Evolutionary conservation across 2,797 vertebrate genomes (phyloP), one percentile per base, ranked within the genome.

Genomic region (Odontamblyopus rebecca): DNA sequence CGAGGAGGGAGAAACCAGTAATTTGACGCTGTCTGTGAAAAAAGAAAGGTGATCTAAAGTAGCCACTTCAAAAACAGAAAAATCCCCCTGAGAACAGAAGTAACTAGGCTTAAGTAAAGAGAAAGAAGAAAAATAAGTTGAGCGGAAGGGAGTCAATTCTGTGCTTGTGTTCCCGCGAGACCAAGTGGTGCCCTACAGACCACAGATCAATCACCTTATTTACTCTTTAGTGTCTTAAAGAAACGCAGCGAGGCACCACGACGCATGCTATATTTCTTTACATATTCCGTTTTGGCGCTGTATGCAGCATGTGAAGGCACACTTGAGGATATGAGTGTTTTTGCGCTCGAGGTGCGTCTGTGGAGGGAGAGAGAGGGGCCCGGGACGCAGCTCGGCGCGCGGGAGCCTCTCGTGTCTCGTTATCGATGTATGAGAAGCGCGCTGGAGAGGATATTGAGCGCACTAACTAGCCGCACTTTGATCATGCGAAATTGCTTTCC

Each of bases 381-480:
- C 73, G 71, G 88, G 73, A 80, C 19, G 79, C 79, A 79, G 75
- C 87, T 60, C 85, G 79, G 29, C 64, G 64, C 44, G 82, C 73
- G 84, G 77, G 80, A 77, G 79, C 71, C 81, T 88, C 79, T 50
- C 80, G 84, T 77, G 79, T 75, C 89, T 89, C 66, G 71, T 89
- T 89, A 88, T 91, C 88, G 89, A 89, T 90, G 89, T 71, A 69
- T 74, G 83, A 82, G 86, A 77, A 79, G 84, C 85, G 86, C 73
- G 84, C 85, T 88, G 78, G 81, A 83, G 78, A 86, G 82, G 70
- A 83, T 91, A 91, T 91, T 88, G 89, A 91, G 80, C 86, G 85
- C 81, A 84, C 85, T 90, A 91, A 90, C 88, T 82, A 91, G 89
- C 90, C 83, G 80, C 87, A 86, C 87, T 91, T 90, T 92, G 89